Evolutionary conservation across 2,113 vertebrate genomes (phyloP).

Genomic region (Acinonyx jubatus): DNA sequence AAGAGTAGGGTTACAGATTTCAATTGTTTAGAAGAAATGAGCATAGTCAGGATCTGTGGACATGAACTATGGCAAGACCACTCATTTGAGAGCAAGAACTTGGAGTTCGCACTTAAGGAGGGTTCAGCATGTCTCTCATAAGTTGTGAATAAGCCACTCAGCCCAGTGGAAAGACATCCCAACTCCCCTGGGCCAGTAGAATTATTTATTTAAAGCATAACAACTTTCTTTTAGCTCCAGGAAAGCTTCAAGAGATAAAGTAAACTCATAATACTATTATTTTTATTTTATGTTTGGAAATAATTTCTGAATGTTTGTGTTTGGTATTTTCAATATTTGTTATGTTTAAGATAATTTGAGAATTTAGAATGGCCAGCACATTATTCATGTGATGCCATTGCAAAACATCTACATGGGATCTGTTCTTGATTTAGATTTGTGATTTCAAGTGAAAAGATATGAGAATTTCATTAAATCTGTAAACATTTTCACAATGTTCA

Average conservation of each 20-base stretch:
- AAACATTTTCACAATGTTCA: slow-evolving; percentile 46
- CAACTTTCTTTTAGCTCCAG: background rate
- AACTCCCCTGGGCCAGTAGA: background rate
- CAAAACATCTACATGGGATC: slow-evolving; percentile 12
- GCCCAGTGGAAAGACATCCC: background rate
- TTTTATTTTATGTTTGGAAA: slow-evolving; percentile 38
- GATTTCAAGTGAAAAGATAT: slow-evolving; percentile 46
- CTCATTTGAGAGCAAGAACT: background rate
- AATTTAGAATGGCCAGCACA: background rate
- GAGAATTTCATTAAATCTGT: slow-evolving; percentile 24
- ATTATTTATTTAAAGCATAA: background rate
- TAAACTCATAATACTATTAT: background rate
- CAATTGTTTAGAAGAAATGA: background rate
- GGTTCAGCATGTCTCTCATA: background rate
- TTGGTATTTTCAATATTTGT: slow-evolving; percentile 28
- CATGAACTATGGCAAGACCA: background rate
- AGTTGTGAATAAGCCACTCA: background rate
- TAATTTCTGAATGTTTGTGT: background rate
- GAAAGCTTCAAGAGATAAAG: background rate
- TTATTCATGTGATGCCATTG: background rate
- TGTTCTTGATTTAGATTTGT: slow-evolving; percentile 43
- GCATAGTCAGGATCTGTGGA: background rate
- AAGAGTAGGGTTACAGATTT: background rate
- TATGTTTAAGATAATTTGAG: slow-evolving; percentile 36
- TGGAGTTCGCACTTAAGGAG: background rate